Evolutionary conservation across 2,888 invertebrate species (phyloP).

Genomic region (Eurois occulta): DNA sequence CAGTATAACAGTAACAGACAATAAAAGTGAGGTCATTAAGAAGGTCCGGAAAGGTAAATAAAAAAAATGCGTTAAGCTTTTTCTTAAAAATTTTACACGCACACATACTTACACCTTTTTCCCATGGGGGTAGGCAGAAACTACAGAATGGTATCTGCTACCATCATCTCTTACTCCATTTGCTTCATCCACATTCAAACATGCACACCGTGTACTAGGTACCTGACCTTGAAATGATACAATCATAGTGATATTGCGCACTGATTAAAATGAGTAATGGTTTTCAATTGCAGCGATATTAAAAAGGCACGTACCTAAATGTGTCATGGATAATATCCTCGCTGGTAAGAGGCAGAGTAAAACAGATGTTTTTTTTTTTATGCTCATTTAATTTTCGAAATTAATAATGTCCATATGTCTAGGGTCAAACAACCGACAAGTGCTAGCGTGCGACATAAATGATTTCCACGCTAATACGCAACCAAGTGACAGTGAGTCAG

Average conservation of each 20-base stretch:
- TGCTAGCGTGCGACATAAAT: conserved; percentile 20
- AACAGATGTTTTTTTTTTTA: background rate
- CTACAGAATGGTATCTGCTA: background rate
- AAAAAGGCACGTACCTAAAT: conserved; percentile 22
- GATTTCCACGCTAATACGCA: background rate
- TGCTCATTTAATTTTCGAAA: background rate
- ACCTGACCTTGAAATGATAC: background rate
- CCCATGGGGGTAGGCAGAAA: background rate
- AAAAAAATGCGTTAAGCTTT: background rate
- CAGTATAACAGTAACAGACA: conserved; percentile 7
- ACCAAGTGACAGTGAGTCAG: background rate
- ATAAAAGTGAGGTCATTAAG: conserved; percentile 8
- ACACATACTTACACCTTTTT: background rate
- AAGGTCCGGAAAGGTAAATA: conserved; percentile 24
- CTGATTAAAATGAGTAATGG: background rate
- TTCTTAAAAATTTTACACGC: background rate
- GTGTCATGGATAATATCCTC: conserved; percentile 30
- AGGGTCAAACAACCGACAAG: conserved; percentile 24
- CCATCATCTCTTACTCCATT: background rate
- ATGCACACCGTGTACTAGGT: background rate
- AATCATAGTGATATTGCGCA: background rate
- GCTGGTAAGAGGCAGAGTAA: background rate
- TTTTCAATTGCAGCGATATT: conserved; percentile 23
- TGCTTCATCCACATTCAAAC: background rate
- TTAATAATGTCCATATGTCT: conserved; percentile 18